Evolutionary conservation across 2,888 invertebrate genomes (phyloP).

Genomic region (Cantharis rustica): DNA sequence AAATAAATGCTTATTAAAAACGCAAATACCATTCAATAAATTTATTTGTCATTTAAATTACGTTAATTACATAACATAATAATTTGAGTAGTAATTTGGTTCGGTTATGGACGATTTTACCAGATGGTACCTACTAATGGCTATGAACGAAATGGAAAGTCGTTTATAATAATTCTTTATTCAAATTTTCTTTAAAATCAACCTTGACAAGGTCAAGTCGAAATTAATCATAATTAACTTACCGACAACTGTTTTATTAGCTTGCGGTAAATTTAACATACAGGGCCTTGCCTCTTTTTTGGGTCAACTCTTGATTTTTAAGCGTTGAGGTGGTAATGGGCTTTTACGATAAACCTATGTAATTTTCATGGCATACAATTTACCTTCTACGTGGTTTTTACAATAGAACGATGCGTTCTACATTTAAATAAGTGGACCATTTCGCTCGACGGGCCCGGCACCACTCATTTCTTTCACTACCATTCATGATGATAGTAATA

Average conservation of each 20-base stretch:
- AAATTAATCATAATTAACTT: not conserved
- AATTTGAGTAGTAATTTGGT: slow-evolving; percentile 4
- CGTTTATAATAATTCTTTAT: not conserved
- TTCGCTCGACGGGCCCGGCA: slow-evolving; percentile 9
- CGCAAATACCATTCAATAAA: not conserved
- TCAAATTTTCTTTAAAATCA: not conserved
- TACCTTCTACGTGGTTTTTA: not conserved
- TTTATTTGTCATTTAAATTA: slow-evolving; percentile 5
- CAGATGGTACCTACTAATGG: slow-evolving; percentile 3
- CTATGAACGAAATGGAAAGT: not conserved
- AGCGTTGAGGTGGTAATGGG: not conserved
- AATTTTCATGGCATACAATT: not conserved
- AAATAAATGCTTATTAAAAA: slow-evolving; percentile 3
- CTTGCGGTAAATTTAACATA: not conserved
- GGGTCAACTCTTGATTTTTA: not conserved
- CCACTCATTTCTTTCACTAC: slow-evolving; percentile 6
- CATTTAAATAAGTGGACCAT: slow-evolving; percentile 24
- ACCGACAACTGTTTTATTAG: not conserved
- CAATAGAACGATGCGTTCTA: slow-evolving; percentile 12
- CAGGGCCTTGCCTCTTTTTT: not conserved
- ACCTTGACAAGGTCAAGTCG: not conserved
- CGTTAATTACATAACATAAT: not conserved
- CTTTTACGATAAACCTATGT: not conserved
- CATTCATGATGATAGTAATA: not conserved
- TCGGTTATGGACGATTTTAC: not conserved